Conservation (phyloP, 2,113 vertebrate genomes). For the Myanophis thanlyinensis region DNA sequence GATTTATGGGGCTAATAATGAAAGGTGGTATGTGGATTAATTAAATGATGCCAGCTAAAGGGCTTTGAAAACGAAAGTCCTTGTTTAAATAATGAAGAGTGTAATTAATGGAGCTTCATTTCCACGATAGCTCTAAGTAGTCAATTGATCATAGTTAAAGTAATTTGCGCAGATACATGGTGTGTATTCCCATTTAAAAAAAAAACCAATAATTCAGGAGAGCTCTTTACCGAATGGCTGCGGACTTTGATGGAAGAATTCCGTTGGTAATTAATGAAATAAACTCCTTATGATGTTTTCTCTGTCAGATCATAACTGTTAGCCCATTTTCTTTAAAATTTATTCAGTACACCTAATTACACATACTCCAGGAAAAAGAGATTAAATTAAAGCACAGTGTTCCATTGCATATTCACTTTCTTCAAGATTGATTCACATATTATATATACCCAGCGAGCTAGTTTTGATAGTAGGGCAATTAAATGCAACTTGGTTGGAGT, state of each 20-base stretch:
- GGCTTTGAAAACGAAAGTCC: conserved; percentile 22
- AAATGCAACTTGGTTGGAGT: not conserved
- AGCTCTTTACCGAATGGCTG: not conserved
- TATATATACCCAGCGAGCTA: not conserved
- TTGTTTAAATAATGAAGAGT: conserved; percentile 13
- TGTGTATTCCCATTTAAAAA: not conserved
- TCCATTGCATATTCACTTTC: not conserved
- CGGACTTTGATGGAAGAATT: not conserved
- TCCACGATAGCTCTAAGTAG: not conserved
- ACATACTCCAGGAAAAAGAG: not conserved
- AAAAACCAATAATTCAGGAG: not conserved
- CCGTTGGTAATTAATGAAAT: not conserved
- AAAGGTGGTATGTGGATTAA: conserved; percentile 22
- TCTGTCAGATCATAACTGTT: not conserved
- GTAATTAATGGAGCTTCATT: conserved; percentile 28
- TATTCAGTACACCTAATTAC: not conserved
- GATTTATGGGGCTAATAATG: conserved; percentile 34
- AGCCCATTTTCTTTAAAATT: not conserved
- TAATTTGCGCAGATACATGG: conserved; percentile 1
- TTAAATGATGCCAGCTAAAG: conserved; percentile 18
- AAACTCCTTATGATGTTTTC: not conserved
- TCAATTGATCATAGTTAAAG: not conserved
- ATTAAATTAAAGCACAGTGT: not conserved
- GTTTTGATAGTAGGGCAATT: not conserved
- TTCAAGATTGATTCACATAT: not conserved